Evolutionary conservation across 2,797 vertebrate species (phyloP).

Genomic region (Hybognathus amarus): DNA sequence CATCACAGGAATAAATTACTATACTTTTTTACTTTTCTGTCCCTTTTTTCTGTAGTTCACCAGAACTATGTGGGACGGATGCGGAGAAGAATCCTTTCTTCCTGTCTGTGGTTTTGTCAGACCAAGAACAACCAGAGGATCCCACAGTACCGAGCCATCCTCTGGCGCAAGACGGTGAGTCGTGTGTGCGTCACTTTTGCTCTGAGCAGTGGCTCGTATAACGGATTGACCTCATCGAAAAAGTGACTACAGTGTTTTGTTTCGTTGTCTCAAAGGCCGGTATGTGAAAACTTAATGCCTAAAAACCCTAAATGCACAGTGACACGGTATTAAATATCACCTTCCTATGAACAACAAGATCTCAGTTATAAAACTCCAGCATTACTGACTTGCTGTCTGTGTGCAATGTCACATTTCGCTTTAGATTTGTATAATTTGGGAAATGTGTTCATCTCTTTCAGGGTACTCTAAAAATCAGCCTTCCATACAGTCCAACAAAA

Average conservation of each 20-base stretch:
- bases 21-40: not conserved
- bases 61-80: slow-evolving; percentile 95
- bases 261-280: slow-evolving; percentile 11
- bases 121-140: slow-evolving; percentile 97
- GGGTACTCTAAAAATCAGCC: slow-evolving; percentile 98
- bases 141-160: slow-evolving; percentile 95
- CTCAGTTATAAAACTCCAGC: slow-evolving; percentile 27
- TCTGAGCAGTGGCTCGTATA: slow-evolving; percentile 21
- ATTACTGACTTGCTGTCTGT: not conserved
- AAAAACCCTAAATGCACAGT: slow-evolving; percentile 11
- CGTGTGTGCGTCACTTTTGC: slow-evolving; percentile 4
- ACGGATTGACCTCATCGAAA: slow-evolving; percentile 16
- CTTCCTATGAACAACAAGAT: slow-evolving; percentile 22
- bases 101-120: slow-evolving; percentile 95
- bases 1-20: not conserved
- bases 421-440: slow-evolving; percentile 29
- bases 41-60: slow-evolving; percentile 82
- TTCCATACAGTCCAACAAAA: slow-evolving; percentile 98
- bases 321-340: slow-evolving; percentile 32
- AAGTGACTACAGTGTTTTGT: slow-evolving; percentile 26
- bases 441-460: slow-evolving; percentile 71
- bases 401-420: not conserved
- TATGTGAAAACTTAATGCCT: slow-evolving; percentile 10
- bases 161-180: slow-evolving; percentile 97
- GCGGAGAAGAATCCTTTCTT: slow-evolving; percentile 97